These are phyloP conservation scores for Poeciliopsis presidionis DNA, from an alignment of 2,797 vertebrate genomes.

Conservation along the genomic window DNA sequence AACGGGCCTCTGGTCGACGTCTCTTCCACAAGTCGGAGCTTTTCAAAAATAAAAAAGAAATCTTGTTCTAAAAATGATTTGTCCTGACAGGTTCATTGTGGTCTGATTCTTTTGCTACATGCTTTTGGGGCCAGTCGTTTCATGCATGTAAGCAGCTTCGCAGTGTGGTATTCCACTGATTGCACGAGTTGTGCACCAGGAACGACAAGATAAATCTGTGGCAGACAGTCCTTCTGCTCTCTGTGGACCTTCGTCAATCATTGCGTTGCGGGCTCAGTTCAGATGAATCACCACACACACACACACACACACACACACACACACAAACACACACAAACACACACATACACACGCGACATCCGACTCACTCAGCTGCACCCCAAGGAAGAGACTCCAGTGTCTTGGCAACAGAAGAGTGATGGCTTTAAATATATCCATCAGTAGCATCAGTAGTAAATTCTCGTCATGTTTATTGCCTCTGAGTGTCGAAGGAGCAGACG, in stretches of 20 bases:
- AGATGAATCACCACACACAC: slow-evolving; percentile 51
- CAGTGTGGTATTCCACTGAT: neutral
- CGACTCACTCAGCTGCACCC: slow-evolving; percentile 39
- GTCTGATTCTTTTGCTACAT: neutral
- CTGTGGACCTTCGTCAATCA: slow-evolving; percentile 48
- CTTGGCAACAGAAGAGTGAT: slow-evolving; percentile 55
- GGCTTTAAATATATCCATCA: slow-evolving; percentile 71
- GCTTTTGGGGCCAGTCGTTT: neutral
- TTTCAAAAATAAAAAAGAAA: neutral
- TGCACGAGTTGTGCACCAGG: neutral
- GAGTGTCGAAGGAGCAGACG: slow-evolving; percentile 47
- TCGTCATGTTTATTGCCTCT: slow-evolving; percentile 63
- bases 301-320: slow-evolving; percentile 15
- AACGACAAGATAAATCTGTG: neutral
- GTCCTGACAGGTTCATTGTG: neutral
- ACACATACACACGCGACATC: slow-evolving; percentile 15
- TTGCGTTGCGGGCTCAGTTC: slow-evolving; percentile 53
- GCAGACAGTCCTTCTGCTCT: slow-evolving; percentile 9
- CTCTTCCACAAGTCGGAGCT: neutral
- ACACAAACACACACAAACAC: neutral
- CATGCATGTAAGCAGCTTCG: neutral
- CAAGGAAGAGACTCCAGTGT: slow-evolving; percentile 56
- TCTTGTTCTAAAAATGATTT: neutral
- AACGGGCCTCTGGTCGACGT: neutral
- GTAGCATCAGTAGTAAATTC: slow-evolving; percentile 66